These are phyloP conservation scores for Synergus laeviventris DNA, from an alignment of 2,888 invertebrate genomes.

Conservation along the genomic window DNA sequence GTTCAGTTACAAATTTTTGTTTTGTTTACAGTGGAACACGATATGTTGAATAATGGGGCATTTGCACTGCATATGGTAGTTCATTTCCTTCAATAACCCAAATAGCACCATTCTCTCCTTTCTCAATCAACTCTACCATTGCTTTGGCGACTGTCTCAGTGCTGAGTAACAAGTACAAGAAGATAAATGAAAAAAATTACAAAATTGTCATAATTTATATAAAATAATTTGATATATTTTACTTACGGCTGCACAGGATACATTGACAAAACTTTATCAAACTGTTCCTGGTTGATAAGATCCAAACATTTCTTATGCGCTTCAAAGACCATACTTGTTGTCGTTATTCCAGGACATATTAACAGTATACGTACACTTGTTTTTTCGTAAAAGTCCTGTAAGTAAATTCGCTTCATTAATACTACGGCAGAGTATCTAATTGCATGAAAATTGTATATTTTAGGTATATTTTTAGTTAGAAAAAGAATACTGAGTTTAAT, in stretches of 20 bases:
- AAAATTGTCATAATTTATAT: neutral
- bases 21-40: neutral
- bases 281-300: neutral
- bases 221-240: neutral
- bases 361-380: neutral
- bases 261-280: neutral
- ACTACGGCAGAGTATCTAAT: neutral
- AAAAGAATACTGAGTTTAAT: no score
- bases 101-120: neutral
- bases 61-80: neutral
- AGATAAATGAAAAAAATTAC: neutral
- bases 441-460: neutral
- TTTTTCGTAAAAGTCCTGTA: neutral
- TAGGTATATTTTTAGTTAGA: no score
- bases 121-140: neutral
- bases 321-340: neutral
- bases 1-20: no score
- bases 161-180: neutral
- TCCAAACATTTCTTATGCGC: neutral
- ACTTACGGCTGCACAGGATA: neutral
- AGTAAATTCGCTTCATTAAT: neutral
- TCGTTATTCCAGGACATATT: neutral
- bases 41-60: neutral
- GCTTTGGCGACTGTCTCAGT: neutral
- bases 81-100: constrained; percentile 17